Evolutionary conservation across 1,140 invertebrate species (phyloP).

Genomic region (Drosophila pruinosa): DNA sequence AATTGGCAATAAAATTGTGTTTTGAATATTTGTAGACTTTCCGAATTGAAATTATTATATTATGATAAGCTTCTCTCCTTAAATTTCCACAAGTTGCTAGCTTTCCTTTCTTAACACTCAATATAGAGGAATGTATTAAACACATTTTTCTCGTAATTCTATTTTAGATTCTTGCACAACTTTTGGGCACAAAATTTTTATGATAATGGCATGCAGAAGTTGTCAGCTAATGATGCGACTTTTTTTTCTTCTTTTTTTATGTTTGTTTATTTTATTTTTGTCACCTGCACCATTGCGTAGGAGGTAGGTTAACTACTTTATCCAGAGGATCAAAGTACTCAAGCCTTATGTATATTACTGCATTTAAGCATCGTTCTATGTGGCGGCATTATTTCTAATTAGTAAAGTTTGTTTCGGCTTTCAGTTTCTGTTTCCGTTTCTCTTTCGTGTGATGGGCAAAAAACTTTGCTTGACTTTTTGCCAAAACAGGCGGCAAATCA

Average conservation of each 20-base stretch:
- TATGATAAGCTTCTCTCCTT: no score
- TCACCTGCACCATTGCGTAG: not conserved
- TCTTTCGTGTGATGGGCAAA: slow-evolving; percentile 38
- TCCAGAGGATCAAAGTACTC: slow-evolving; percentile 22
- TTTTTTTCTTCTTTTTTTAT: no score
- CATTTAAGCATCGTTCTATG: slow-evolving; percentile 29
- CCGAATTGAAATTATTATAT: no score
- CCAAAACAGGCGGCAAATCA: slow-evolving; percentile 63
- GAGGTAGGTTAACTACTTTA: slow-evolving; percentile 1
- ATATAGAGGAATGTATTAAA: not conserved
- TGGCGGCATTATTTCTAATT: slow-evolving; percentile 78
- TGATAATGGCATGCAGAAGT: not conserved
- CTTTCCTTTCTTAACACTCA: not conserved
- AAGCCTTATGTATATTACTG: slow-evolving; percentile 21
- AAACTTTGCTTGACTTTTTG: slow-evolving; percentile 69
- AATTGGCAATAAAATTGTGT: no score
- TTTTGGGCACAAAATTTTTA: not conserved
- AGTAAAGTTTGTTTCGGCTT: slow-evolving; percentile 65
- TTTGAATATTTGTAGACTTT: no score
- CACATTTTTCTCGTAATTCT: not conserved
- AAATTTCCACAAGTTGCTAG: no score
- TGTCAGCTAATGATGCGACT: not conserved
- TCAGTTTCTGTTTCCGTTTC: no score
- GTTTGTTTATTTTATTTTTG: slow-evolving; percentile 4
- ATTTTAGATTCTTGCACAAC: not conserved